phyloP scores from a whole-genome alignment of 1,140 invertebrate species.

The Drosophila varians region DNA sequence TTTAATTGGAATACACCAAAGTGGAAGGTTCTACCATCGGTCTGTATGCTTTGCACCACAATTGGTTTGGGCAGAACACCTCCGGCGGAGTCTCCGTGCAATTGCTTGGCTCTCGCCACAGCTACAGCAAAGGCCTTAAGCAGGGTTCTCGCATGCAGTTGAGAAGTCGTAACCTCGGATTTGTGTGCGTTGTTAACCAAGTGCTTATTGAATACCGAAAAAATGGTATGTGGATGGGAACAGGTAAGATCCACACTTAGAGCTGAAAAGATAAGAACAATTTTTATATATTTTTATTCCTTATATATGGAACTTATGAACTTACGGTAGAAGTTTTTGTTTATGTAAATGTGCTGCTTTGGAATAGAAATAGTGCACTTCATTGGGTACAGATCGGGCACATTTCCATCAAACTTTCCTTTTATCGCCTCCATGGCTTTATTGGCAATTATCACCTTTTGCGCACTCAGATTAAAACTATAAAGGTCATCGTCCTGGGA shows the following conservation, averaged over 20 bases:
- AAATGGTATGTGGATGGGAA: slow-evolving; percentile 89
- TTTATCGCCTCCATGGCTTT: slow-evolving; percentile 86
- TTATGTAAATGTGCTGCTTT: slow-evolving; percentile 87
- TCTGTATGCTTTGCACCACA: slow-evolving; percentile 91
- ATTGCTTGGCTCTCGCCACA: slow-evolving; percentile 88
- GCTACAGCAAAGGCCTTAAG: slow-evolving; percentile 90
- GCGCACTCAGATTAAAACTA: slow-evolving; percentile 86
- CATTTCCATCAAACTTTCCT: slow-evolving; percentile 82
- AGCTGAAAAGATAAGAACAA: slow-evolving; percentile 84
- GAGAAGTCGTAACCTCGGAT: slow-evolving; percentile 86
- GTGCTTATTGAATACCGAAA: slow-evolving; percentile 87
- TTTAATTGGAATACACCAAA: slow-evolving; percentile 95
- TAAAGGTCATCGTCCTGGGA: slow-evolving; percentile 87
- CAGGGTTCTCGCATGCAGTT: slow-evolving; percentile 88
- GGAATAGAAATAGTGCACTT: slow-evolving; percentile 88
- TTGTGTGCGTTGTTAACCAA: slow-evolving; percentile 88
- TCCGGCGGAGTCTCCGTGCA: slow-evolving; percentile 87
- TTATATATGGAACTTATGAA: slow-evolving; percentile 53
- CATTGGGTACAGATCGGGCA: slow-evolving; percentile 90
- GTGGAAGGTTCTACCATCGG: slow-evolving; percentile 89
- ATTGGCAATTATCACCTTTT: slow-evolving; percentile 87
- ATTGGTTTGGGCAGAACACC: slow-evolving; percentile 89
- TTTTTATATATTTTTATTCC: no score
- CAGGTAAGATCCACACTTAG: slow-evolving; percentile 83
- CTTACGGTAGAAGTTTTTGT: slow-evolving; percentile 89